Percentiles rank a stretch among this genome's conserved stretches.
Evolutionary conservation across 2,888 invertebrate species (phyloP).

Genomic region (Candidula unifasciata): DNA sequence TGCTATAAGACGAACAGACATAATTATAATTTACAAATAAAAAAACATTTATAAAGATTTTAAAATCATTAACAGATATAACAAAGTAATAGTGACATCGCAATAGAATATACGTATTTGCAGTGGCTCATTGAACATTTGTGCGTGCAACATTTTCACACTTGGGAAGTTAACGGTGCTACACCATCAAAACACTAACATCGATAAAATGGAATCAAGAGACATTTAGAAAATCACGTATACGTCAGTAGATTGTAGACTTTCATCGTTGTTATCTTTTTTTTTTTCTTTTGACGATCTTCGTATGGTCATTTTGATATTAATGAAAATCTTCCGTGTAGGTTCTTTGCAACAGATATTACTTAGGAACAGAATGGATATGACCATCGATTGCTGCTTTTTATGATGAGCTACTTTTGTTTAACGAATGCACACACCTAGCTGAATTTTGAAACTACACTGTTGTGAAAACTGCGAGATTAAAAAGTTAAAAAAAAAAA

Average conservation of each 20-base stretch:
- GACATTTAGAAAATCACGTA: neutral
- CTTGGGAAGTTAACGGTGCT: constrained; percentile 19
- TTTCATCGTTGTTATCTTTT: neutral
- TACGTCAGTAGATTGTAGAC: neutral
- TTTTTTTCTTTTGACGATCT: neutral
- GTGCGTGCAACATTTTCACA: neutral
- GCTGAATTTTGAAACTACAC: neutral
- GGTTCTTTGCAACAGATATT: neutral
- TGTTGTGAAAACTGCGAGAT: too few species aligned
- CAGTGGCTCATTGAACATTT: neutral
- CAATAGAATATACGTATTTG: neutral
- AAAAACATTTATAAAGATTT: neutral
- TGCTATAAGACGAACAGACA: constrained; percentile 1
- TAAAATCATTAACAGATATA: neutral
- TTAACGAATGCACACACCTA: neutral
- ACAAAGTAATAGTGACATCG: neutral
- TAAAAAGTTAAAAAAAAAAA: too few species aligned
- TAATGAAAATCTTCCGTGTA: neutral
- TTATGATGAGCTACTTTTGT: neutral
- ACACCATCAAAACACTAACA: constrained; percentile 21
- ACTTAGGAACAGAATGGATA: neutral
- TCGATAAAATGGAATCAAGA: neutral
- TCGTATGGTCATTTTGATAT: neutral
- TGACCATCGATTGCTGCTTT: neutral
- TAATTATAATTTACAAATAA: neutral